Conservation (phyloP, 2,888 invertebrate species). For the Neelides folsomi region DNA sequence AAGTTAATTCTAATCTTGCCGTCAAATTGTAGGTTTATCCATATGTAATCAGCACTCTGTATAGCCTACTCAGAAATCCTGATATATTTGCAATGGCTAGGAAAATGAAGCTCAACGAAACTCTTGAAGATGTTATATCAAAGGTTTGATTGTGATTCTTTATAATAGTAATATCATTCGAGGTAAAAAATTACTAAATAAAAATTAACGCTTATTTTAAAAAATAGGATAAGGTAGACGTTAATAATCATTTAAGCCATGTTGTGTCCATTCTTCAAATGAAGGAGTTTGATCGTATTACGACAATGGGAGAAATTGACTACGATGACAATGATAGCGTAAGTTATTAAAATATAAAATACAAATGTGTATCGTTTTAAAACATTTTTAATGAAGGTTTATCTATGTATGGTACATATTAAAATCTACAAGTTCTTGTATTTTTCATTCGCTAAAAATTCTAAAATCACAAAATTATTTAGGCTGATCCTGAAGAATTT, state of each 20-base stretch:
- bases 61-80: conserved; percentile 43
- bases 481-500: conserved; percentile 26
- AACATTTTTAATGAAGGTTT: too few species aligned
- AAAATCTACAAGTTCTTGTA: too few species aligned
- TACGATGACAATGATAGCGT: conserved; percentile 30
- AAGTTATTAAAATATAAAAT: conserved; percentile 2
- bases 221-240: conserved; percentile 18
- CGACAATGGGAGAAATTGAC: conserved; percentile 25
- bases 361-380: background rate
- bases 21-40: conserved; percentile 39
- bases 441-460: too few species aligned
- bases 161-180: background rate
- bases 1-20: background rate
- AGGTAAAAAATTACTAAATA: background rate
- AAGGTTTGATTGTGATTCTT: background rate
- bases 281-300: conserved; percentile 17
- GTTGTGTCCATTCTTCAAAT: conserved; percentile 19
- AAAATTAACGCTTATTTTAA: background rate
- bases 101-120: conserved; percentile 39
- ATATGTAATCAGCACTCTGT: conserved; percentile 45
- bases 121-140: background rate
- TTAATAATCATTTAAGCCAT: conserved; percentile 22
- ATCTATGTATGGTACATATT: too few species aligned
- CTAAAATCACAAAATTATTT: background rate
- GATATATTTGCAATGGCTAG: conserved; percentile 41